phyloP scores from a whole-genome alignment of 2,113 vertebrate genomes.

The Microcebus jonahi region DNA sequence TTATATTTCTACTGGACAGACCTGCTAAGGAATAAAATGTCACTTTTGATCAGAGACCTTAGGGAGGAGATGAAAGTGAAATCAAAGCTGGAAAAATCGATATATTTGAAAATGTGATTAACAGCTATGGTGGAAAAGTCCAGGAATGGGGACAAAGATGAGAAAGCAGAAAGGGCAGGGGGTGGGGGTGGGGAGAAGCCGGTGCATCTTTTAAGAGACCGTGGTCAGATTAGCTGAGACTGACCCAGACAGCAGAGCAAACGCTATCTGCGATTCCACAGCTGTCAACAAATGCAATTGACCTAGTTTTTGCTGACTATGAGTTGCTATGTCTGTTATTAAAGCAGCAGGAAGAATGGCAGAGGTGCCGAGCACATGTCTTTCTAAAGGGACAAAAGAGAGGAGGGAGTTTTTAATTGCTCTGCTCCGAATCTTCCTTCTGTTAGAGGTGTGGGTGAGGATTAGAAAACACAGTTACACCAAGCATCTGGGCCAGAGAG shows the following conservation, averaged over 20 bases:
- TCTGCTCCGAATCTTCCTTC: neutral
- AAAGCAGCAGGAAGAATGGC: constrained; percentile 24
- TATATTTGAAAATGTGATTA: constrained; percentile 11
- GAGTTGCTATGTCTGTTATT: constrained; percentile 5
- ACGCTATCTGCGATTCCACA: neutral
- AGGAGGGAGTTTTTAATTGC: constrained; percentile 14
- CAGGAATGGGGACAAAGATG: neutral
- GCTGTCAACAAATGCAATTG: constrained; percentile 46
- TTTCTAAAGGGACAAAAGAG: neutral
- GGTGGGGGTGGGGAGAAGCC: neutral
- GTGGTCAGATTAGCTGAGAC: neutral
- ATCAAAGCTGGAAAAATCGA: neutral
- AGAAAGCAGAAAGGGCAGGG: neutral
- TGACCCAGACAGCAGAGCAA: neutral
- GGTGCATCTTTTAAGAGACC: neutral
- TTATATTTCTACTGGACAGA: neutral
- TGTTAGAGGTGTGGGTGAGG: neutral
- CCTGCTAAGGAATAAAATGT: neutral
- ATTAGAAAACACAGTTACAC: neutral
- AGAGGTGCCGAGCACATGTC: neutral
- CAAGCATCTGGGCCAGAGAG: neutral
- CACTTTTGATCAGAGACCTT: neutral
- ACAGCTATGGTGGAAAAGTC: neutral
- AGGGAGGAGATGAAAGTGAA: constrained; percentile 22
- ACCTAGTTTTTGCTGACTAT: constrained; percentile 19